Base-by-base conservation (phyloP, 64 coral and sea anemone species). In the Actinia equina region DNA sequence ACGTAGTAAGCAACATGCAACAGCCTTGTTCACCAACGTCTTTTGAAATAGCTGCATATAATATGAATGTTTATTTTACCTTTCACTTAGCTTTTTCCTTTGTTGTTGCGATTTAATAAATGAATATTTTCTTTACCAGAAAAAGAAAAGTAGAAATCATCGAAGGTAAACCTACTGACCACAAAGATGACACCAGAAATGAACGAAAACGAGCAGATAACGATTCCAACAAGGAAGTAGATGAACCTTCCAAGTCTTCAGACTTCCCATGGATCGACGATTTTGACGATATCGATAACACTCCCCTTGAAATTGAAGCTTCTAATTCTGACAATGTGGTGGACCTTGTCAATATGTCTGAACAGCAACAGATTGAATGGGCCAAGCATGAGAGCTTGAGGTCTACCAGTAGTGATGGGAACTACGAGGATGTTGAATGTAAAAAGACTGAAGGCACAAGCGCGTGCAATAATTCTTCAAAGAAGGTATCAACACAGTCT, bases 341-440 rank as follows among this genome's bases (percentile, higher is more conserved):
- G 15, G 44, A 82, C 23, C 7, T 60, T 41, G 3, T 60, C n/a
- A 43, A 85, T 30, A 82, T 85, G 83, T 27, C 53, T 27, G 90
- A 92, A 60, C 84, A 92, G 19, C 52, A 87, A 9, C 90, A 92
- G 55, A 82, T 92, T 58, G 77, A 87, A 76, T 92, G 90, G 90
- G 90, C 90, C 17, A 44, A 87, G 45, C 52, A 26, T 45, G 90
- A 92, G 83, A 92, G 90, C 52, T 43, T 58, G 22, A 85, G 41
- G n/a, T 43, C 52, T 16, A 85, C 22, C 51, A 55, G 43, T 18
- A 84, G 46, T 43, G 9, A 12, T 57, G 11, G 7, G 10, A 16
- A 13, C 55, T 16, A 57, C 2, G 55, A 65, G 15, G 62, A 65
- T 23, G 5, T 14, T 44, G 77, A 45, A 12, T 61, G 56, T 18